phyloP scores from a whole-genome alignment of 2,797 vertebrate genomes.

The Macroramphosus scolopax region DNA sequence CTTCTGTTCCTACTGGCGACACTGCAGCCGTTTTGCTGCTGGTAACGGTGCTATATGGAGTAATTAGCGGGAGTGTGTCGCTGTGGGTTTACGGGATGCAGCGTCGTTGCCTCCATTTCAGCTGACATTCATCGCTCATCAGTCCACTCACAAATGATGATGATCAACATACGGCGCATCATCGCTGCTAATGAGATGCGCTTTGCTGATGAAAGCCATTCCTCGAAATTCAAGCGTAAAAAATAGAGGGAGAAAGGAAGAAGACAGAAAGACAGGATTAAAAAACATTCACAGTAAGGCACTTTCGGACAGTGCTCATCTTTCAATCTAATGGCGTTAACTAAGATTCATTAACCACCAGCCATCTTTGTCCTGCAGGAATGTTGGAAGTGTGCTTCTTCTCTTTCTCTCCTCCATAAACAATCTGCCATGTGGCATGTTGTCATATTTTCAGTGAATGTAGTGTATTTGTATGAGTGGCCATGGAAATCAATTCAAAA shows the following conservation, averaged over 20 bases:
- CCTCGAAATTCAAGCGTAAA: conserved; percentile 71
- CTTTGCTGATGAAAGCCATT: conserved; percentile 80
- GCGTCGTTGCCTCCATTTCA: conserved; percentile 70
- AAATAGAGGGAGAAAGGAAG: conserved; percentile 54
- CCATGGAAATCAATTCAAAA: conserved; percentile 49
- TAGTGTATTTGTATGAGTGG: conserved; percentile 43
- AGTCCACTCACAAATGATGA: conserved; percentile 80
- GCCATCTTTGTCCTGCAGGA: conserved; percentile 74
- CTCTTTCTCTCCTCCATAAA: conserved; percentile 40
- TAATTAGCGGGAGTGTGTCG: conserved; percentile 71
- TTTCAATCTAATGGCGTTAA: conserved; percentile 80
- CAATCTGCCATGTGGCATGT: conserved; percentile 36
- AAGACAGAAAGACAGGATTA: conserved; percentile 43
- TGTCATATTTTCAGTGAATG: conserved; percentile 37
- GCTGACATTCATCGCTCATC: conserved; percentile 78
- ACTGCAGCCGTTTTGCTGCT: conserved; percentile 63
- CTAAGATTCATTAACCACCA: conserved; percentile 78
- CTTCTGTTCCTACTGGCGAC: conserved; percentile 68
- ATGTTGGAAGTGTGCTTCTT: conserved; percentile 61
- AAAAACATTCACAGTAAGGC: conserved; percentile 63
- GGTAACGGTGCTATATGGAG: conserved; percentile 67
- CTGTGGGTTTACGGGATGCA: conserved; percentile 67
- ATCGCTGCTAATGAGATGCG: conserved; percentile 78
- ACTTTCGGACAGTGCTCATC: conserved; percentile 72
- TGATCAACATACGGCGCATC: conserved; percentile 80